A percentile compares a stretch with the other conserved stretches of the same genome.
phyloP scores from a whole-genome alignment of 2,888 invertebrate genomes.

The Pogonocherus hispidulus region DNA sequence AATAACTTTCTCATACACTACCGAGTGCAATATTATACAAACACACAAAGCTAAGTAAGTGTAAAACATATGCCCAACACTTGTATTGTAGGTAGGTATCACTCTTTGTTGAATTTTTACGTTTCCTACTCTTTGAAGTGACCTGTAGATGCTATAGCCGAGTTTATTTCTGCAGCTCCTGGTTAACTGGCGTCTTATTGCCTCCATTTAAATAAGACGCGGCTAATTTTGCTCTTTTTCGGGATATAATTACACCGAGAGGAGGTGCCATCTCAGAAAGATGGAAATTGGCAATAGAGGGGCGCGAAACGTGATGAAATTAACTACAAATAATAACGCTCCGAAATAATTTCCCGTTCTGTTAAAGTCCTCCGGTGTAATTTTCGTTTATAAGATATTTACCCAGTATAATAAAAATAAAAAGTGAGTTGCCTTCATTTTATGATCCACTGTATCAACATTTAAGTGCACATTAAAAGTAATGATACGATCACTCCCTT shows the following conservation, averaged over 20 bases:
- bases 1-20: too few relatives aligned
- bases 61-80: too few relatives aligned
- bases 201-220: conserved; percentile 18
- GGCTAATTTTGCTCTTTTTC: conserved; percentile 24
- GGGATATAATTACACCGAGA: conserved; percentile 5
- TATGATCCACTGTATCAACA: too few relatives aligned
- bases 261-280: conserved; percentile 7
- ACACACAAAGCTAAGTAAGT: too few relatives aligned
- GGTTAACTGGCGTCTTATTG: conserved; percentile 24
- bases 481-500: too few relatives aligned
- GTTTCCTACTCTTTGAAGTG: background rate
- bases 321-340: conserved; percentile 7
- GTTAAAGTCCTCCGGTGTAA: background rate
- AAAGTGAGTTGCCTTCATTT: too few relatives aligned
- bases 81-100: too few relatives aligned
- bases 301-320: conserved; percentile 2
- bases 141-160: background rate
- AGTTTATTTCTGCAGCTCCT: conserved; percentile 22
- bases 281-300: background rate
- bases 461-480: too few relatives aligned
- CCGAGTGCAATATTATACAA: too few relatives aligned
- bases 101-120: too few relatives aligned
- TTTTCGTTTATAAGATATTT: too few relatives aligned
- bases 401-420: too few relatives aligned
- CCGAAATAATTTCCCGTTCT: background rate